Base-by-base conservation (phyloP, 2,797 vertebrate genomes). In the Coregonus sp. region DNA sequence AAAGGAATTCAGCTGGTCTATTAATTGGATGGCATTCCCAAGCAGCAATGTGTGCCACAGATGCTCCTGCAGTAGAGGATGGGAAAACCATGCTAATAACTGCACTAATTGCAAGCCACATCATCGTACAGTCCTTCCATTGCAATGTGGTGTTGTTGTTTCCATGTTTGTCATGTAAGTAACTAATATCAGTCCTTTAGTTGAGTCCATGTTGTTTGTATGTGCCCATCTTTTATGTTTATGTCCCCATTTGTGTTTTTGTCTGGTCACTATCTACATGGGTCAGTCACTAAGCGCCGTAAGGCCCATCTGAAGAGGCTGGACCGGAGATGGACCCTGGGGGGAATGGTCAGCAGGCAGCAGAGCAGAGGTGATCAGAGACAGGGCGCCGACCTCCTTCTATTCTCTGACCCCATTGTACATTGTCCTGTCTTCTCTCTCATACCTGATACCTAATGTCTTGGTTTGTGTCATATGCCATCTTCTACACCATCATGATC, bases 281-380 rank as follows among this genome's bases (percentile, higher is more conserved):
- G 92, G 91, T 94, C 96, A 99, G 98, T 99, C 90, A 98, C 97
- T 97, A 99, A 99, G 94, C 94, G 97, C 91, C 97, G 97, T 93
- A 99, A 99, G 94, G 96, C 98, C 93, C 98, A 99, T 89, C 97
- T 99, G 96, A 97, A 98, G 94, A 97, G 97, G 89, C 96, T 99
- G 95, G 98, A 99, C 95, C 98, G 98, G 93, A 97, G 98, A 93
- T 99, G 98, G 98, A 99, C 98, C 72, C 94, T 99, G 94, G 98
- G 98, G 89, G 98, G 98, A 92, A 97, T 99, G 94, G 97, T 99
- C 96, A 99, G 97, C 97, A 96, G 98, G 91, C 98, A 99, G 93
- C 98, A 99, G 92, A 99, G 98, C 94, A 96, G 97, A 99, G 98
- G 98, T 99, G 98, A 99, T 94, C 85, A 84, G 78, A 90, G 89